These are phyloP conservation scores for Lepidocyrtinus sp. DNA, from an alignment of 2,888 invertebrate genomes.

Conservation along the genomic window DNA sequence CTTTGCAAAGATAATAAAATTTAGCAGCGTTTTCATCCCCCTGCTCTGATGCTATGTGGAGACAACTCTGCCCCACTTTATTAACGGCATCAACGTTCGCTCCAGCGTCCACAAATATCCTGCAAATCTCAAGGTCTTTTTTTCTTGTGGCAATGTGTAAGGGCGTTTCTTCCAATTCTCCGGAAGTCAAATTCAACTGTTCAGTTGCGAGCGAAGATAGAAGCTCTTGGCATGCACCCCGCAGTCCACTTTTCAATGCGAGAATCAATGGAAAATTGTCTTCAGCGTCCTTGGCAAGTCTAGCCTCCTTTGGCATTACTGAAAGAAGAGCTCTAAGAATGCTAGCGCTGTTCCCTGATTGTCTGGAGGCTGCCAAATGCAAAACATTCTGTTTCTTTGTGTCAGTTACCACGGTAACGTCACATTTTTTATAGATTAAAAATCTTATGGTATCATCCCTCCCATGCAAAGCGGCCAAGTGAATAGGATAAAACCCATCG, in stretches of 20 bases:
- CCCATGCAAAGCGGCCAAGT: slow-evolving; percentile 97
- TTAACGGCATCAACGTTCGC: slow-evolving; percentile 94
- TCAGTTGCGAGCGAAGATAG: slow-evolving; percentile 89
- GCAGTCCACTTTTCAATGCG: slow-evolving; percentile 95
- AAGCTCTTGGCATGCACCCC: slow-evolving; percentile 94
- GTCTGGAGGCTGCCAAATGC: slow-evolving; percentile 94
- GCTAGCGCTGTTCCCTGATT: slow-evolving; percentile 92
- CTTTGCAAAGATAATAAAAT: slow-evolving; percentile 94
- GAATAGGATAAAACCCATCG: slow-evolving; percentile 98
- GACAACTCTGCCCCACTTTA: slow-evolving; percentile 81
- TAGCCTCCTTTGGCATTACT: slow-evolving; percentile 91
- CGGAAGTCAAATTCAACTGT: slow-evolving; percentile 78
- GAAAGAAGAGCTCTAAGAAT: slow-evolving; percentile 90
- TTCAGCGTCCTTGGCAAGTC: slow-evolving; percentile 81
- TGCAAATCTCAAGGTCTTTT: slow-evolving; percentile 93
- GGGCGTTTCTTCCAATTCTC: slow-evolving; percentile 88
- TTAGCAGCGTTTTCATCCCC: slow-evolving; percentile 96
- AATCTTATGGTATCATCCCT: slow-evolving; percentile 79
- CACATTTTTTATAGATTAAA: slow-evolving; percentile 89
- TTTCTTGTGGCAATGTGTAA: slow-evolving; percentile 95
- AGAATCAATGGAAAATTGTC: slow-evolving; percentile 88
- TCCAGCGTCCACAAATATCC: slow-evolving; percentile 93
- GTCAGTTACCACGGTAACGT: no score
- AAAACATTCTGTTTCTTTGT: slow-evolving; percentile 94
- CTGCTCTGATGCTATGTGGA: slow-evolving; percentile 94